Percentiles rank a stretch among this genome's conserved stretches.
phyloP scores from a whole-genome alignment of 2,797 vertebrate genomes.

The Champsocephalus gunnari region DNA sequence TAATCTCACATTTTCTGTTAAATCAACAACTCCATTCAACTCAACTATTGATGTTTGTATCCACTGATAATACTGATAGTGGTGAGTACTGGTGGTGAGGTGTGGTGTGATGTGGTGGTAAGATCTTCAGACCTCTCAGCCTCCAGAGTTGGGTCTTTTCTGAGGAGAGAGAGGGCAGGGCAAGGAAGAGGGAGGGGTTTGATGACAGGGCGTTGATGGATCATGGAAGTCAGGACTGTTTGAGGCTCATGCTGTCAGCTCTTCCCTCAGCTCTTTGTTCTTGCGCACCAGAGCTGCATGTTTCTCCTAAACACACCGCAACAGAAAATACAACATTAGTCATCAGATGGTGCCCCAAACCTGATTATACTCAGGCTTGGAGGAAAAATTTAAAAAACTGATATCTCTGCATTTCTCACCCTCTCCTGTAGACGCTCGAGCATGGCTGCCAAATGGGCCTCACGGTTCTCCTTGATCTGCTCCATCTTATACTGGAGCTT shows the following conservation, averaged over 20 bases:
- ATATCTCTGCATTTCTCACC: constrained; percentile 68
- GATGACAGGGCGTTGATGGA: constrained; percentile 60
- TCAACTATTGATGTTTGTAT: constrained; percentile 67
- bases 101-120: constrained; percentile 70
- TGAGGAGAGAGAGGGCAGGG: constrained; percentile 51
- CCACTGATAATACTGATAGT: constrained; percentile 74
- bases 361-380: neutral
- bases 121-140: constrained; percentile 68
- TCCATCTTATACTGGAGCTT: constrained; percentile 97
- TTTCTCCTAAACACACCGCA: constrained; percentile 86
- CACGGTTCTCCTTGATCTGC: constrained; percentile 95
- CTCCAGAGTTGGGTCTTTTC: constrained; percentile 67
- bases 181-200: constrained; percentile 34
- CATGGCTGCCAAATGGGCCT: constrained; percentile 93
- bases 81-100: constrained; percentile 69
- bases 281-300: constrained; percentile 93
- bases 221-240: constrained; percentile 54
- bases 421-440: constrained; percentile 94
- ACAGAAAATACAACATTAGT: neutral
- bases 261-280: constrained; percentile 97
- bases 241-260: constrained; percentile 90
- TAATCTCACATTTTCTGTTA: constrained; percentile 79
- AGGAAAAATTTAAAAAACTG: neutral
- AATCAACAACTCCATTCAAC: constrained; percentile 92
- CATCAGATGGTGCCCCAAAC: neutral